A percentile compares a stretch with the other conserved stretches of the same genome.
phyloP scores from a whole-genome alignment of 2,113 vertebrate species.

The Gopherus evgoodei region DNA sequence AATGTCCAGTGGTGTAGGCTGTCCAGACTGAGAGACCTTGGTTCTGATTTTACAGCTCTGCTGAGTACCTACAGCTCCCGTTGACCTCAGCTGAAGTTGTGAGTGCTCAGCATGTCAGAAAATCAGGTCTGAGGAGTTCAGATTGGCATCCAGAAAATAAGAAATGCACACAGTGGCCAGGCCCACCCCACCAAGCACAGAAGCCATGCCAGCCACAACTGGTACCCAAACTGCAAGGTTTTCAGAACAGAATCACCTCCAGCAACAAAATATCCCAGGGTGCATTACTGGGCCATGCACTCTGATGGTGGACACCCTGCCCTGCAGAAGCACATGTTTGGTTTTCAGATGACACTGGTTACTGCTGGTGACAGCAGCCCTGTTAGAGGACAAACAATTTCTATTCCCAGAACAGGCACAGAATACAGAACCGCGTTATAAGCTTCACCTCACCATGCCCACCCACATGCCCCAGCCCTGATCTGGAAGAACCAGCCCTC shows the following conservation, averaged over 20 bases:
- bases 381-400: not conserved
- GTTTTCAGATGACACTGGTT: not conserved
- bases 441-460: not conserved
- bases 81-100: not conserved
- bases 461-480: not conserved
- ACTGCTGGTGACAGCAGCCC: not conserved
- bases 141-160: not conserved
- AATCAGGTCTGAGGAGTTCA: not conserved
- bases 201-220: not conserved
- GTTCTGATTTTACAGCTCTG: too few relatives aligned
- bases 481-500: not conserved
- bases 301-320: not conserved
- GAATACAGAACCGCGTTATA: not conserved
- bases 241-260: not conserved
- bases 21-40: not conserved
- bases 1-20: not conserved
- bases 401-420: not conserved
- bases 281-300: not conserved
- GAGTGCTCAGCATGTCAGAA: not conserved
- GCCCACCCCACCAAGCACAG: not conserved
- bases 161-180: accelerated
- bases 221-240: not conserved
- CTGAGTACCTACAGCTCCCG: not conserved
- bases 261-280: accelerated
- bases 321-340: not conserved